Base-by-base conservation (phyloP, 2,888 invertebrate genomes). In the Rotaria socialis region DNA sequence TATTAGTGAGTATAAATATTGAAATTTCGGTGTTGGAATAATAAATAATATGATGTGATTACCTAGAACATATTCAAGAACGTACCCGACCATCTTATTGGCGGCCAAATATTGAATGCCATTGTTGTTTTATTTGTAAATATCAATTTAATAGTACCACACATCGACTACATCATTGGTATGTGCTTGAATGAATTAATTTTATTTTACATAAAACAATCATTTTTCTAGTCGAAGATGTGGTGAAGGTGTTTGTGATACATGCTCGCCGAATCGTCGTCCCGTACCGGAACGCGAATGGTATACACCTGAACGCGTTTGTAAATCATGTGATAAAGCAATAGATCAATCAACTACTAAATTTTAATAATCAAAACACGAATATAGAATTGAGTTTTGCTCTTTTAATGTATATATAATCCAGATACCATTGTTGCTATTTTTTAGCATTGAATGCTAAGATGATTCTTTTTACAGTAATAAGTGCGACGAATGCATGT, bases 81-180 rank as follows among this genome's bases (percentile, higher is more conserved):
- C 93, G 94, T 8, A 94, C 94, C 10, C 92, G 95, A 67, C 95
- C 95, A 1, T 91, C 93, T 0, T 95, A 95, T 90, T 95, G 95
- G 95, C 93, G 94, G 55, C 94, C 95, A 0, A 95, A 95, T 90
- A 92, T 92, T 10, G 93, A 94, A 89, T 93, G 94, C 85, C 92
- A 92, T 41, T 90, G 91, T 86, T 95, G 95, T 90, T 92, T 91
- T 87, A 93, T 94, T 22, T 95, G 95, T 90, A 91, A 93, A 52
- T 90, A 91, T 52, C 90, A 91, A 47, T 95, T 95, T 90, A 90
- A 90, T 27, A 80, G 14, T 80, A 80, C 80, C 22, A 80, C 43
- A 24, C 43, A 85, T 41, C 56, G 60, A 43, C 55, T 80, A 47
- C 80, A 80, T 80, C 80, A 80, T 80, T 80, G 67, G 67, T 67